Conservation (phyloP, 2,797 vertebrate species). For the Pteropus rufus region DNA sequence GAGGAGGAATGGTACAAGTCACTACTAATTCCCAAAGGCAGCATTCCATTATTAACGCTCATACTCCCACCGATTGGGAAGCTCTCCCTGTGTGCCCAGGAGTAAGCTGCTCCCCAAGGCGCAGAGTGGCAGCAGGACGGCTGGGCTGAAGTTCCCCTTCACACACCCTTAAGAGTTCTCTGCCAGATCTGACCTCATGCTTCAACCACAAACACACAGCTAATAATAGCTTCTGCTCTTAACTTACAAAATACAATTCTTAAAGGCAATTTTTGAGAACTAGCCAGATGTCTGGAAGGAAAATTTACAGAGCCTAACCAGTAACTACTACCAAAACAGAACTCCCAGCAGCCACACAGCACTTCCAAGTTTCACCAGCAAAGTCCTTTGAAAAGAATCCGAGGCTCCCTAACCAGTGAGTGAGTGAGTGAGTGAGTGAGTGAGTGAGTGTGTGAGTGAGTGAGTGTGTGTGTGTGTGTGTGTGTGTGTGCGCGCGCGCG, state of each 20-base stretch:
- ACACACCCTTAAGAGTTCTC: conserved; percentile 64
- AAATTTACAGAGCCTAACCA: conserved; percentile 54
- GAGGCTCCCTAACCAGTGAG: neutral
- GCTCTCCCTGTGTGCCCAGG: neutral
- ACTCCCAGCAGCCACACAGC: neutral
- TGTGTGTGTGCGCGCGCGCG: too few relatives aligned
- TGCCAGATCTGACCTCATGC: conserved; percentile 82
- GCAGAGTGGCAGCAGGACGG: conserved; percentile 34
- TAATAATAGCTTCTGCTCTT: conserved; percentile 83
- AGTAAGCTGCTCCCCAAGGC: conserved; percentile 32
- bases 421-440: too few relatives aligned
- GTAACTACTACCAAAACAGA: conserved; percentile 65
- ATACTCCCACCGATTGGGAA: neutral
- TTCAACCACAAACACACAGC: conserved; percentile 81
- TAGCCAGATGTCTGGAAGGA: conserved; percentile 71
- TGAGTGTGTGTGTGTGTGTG: too few relatives aligned
- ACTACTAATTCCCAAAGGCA: neutral
- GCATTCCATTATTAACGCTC: conserved; percentile 10
- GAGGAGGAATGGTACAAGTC: neutral
- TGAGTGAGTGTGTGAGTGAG: too few relatives aligned
- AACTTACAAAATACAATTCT: conserved; percentile 80
- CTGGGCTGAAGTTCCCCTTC: conserved; percentile 63
- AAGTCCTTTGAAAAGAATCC: conserved; percentile 30
- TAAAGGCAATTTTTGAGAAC: conserved; percentile 75
- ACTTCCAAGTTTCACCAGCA: conserved; percentile 26